Conservation (phyloP, 2,113 vertebrate species). For the Myiozetetes cayanensis region DNA sequence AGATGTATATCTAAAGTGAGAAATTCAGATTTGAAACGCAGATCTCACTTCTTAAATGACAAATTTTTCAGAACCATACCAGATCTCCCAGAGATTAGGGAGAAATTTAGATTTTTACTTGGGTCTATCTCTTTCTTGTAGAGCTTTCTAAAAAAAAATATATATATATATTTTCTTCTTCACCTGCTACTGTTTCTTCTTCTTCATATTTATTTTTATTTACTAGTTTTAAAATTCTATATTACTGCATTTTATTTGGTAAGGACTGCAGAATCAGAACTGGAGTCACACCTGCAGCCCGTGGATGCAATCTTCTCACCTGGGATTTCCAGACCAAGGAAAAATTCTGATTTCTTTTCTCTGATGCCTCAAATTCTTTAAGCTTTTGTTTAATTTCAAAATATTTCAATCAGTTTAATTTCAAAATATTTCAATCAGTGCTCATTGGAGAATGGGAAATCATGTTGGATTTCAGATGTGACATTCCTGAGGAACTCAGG, state of each 20-base stretch:
- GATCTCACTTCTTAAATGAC: neutral
- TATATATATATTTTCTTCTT: neutral
- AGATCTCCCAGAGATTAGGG: neutral
- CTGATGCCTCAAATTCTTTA: neutral
- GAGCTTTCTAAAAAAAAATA: neutral
- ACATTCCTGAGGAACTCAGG: neutral
- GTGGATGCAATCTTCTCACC: neutral
- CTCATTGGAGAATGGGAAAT: neutral
- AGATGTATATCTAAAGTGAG: neutral
- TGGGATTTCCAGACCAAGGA: neutral
- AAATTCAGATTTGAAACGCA: neutral
- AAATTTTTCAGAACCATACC: neutral
- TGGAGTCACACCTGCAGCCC: neutral
- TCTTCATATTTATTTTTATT: too few relatives aligned
- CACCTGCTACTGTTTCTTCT: rapidly evolving
- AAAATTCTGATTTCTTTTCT: neutral
- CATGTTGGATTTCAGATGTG: neutral
- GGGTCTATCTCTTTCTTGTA: neutral
- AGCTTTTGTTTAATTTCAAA: neutral
- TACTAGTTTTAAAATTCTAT: rapidly evolving
- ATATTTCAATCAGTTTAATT: neutral
- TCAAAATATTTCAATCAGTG: neutral
- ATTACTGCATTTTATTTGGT: neutral
- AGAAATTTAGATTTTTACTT: neutral
- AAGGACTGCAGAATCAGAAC: neutral